Evolutionary conservation across 2,888 invertebrate genomes (phyloP).

Genomic region (Oxycera nigricornis): DNA sequence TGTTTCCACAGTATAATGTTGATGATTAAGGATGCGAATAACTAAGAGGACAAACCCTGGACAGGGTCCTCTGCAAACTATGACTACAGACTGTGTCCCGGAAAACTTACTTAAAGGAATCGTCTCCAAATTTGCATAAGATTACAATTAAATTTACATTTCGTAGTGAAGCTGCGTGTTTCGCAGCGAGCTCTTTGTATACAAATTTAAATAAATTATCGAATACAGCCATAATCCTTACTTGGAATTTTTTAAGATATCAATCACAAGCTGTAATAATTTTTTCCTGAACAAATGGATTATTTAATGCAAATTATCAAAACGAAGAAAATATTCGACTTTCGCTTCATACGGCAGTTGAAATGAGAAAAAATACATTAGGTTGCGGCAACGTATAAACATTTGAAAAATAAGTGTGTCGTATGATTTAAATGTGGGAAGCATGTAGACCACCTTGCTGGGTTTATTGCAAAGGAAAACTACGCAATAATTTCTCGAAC

Average conservation of each 20-base stretch:
- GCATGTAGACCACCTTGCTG: too few relatives aligned
- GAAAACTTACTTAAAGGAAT: slow-evolving; percentile 2
- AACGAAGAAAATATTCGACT: neutral
- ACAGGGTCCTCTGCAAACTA: neutral
- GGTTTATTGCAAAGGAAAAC: too few relatives aligned
- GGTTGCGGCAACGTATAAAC: neutral
- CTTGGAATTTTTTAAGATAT: neutral
- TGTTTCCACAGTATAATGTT: slow-evolving; percentile 6
- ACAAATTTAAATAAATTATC: neutral
- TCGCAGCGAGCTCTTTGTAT: neutral
- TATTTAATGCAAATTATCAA: neutral
- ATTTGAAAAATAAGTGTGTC: neutral
- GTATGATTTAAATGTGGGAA: too few relatives aligned
- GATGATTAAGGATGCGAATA: slow-evolving; percentile 6
- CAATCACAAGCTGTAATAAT: neutral
- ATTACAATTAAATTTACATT: slow-evolving; percentile 26
- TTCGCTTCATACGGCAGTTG: too few relatives aligned
- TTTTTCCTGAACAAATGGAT: neutral
- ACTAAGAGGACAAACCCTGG: neutral
- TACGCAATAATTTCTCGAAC: too few relatives aligned
- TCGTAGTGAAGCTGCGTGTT: neutral
- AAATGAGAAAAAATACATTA: too few relatives aligned
- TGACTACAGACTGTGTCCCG: neutral
- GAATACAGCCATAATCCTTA: neutral
- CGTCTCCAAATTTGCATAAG: slow-evolving; percentile 6